These are phyloP conservation scores for Saxidomus purpurata DNA, from an alignment of 1,140 invertebrate species.

Conservation along the genomic window DNA sequence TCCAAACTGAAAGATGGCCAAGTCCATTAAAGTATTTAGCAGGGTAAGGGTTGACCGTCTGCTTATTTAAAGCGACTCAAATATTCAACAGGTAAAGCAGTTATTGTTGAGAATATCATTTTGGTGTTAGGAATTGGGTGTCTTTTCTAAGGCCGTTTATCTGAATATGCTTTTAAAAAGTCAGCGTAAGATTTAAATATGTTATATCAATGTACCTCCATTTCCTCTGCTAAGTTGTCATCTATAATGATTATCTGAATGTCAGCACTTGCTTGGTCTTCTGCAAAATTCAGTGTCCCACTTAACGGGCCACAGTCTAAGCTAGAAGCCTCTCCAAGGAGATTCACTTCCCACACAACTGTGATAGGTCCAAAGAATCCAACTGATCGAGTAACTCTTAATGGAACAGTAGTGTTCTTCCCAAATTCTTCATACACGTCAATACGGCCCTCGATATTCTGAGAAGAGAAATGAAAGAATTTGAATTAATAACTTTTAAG, in stretches of 20 bases:
- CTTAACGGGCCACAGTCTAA: conserved; percentile 79
- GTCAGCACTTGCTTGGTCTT: conserved; percentile 75
- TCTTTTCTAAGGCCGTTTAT: too few species aligned
- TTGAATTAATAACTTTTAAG: too few species aligned
- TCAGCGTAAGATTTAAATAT: too few species aligned
- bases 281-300: conserved; percentile 79
- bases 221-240: conserved; percentile 79
- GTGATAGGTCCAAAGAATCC: conserved; percentile 80
- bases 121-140: too few species aligned
- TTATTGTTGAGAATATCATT: too few species aligned
- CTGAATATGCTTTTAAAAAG: too few species aligned
- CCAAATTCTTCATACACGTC: conserved; percentile 83
- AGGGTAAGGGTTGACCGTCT: too few species aligned
- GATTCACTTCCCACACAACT: conserved; percentile 82
- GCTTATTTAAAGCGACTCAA: too few species aligned
- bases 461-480: conserved; percentile 14
- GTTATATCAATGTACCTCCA: conserved; percentile 84
- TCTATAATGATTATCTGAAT: conserved; percentile 83
- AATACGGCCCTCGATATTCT: conserved; percentile 83
- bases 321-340: conserved; percentile 76
- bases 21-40: too few species aligned
- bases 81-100: too few species aligned
- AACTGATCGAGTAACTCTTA: conserved; percentile 76
- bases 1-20: too few species aligned
- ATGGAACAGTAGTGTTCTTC: conserved; percentile 73